Percentiles rank a stretch among this genome's conserved stretches.
These are phyloP conservation scores for Neodiprion lecontei DNA, from an alignment of 1,140 invertebrate species.

Conservation along the genomic window DNA sequence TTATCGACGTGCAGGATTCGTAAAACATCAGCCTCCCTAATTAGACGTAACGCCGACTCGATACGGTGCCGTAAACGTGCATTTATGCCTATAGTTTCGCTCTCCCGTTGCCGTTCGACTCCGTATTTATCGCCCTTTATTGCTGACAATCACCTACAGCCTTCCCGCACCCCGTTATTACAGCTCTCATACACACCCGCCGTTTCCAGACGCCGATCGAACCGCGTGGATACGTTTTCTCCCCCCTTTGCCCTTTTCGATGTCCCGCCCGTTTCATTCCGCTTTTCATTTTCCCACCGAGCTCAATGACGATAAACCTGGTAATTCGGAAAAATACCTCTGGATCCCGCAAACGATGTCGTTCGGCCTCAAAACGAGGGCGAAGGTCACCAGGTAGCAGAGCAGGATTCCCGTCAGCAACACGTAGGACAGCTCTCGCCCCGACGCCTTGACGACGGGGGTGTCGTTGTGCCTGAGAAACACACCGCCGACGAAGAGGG, in stretches of 20 bases:
- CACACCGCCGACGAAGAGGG: constrained; percentile 67
- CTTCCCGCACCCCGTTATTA: too few species aligned
- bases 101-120: too few species aligned
- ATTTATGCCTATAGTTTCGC: background rate
- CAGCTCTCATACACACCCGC: too few species aligned
- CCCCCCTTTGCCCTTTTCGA: too few species aligned
- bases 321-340: constrained; percentile 60
- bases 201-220: too few species aligned
- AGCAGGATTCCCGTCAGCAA: constrained; percentile 87
- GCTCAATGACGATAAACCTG: too few species aligned
- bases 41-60: background rate
- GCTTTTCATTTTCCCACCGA: too few species aligned
- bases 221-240: too few species aligned
- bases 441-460: constrained; percentile 89
- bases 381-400: constrained; percentile 89
- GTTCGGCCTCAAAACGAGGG: constrained; percentile 78
- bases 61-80: background rate
- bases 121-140: too few species aligned
- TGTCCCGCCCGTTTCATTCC: too few species aligned
- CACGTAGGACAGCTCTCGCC: constrained; percentile 87
- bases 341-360: constrained; percentile 79
- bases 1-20: background rate
- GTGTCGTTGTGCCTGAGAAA: constrained; percentile 83
- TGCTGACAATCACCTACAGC: too few species aligned
- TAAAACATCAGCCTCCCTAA: background rate